Conservation (phyloP, 2,888 invertebrate species). For the Eurytoma californica region DNA sequence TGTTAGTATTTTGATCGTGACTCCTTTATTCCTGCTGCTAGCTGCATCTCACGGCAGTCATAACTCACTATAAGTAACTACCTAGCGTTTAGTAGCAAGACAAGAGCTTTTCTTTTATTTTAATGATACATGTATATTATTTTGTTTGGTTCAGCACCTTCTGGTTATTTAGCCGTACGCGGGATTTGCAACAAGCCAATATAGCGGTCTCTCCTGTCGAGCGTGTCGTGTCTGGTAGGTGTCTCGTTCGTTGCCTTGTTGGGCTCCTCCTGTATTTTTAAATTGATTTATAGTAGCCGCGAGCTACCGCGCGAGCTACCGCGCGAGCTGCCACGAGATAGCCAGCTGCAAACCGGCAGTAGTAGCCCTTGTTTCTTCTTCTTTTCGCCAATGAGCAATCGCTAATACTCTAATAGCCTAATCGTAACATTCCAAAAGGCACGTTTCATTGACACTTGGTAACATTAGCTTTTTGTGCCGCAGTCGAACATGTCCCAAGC, state of each 20-base stretch:
- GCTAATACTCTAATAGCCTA: too few species aligned
- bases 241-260: slow-evolving; percentile 61
- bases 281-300: too few species aligned
- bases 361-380: too few species aligned
- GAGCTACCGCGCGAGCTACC: slow-evolving; percentile 1
- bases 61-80: neutral
- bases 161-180: slow-evolving; percentile 70
- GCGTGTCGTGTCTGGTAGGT: slow-evolving; percentile 1
- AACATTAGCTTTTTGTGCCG: neutral
- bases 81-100: neutral
- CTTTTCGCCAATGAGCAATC: too few species aligned
- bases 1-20: neutral
- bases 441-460: neutral
- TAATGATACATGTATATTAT: slow-evolving; percentile 51
- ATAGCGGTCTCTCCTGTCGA: slow-evolving; percentile 64
- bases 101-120: slow-evolving; percentile 1
- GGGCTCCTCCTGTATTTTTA: too few species aligned
- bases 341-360: too few species aligned
- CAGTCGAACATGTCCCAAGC: slow-evolving; percentile 86
- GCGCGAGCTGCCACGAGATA: neutral
- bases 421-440: neutral
- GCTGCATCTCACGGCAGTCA: neutral
- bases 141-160: slow-evolving; percentile 72
- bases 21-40: neutral
- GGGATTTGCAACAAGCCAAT: slow-evolving; percentile 69